These are phyloP conservation scores for Eriosoma lanigerum DNA, from an alignment of 1,140 invertebrate species.

Conservation along the genomic window DNA sequence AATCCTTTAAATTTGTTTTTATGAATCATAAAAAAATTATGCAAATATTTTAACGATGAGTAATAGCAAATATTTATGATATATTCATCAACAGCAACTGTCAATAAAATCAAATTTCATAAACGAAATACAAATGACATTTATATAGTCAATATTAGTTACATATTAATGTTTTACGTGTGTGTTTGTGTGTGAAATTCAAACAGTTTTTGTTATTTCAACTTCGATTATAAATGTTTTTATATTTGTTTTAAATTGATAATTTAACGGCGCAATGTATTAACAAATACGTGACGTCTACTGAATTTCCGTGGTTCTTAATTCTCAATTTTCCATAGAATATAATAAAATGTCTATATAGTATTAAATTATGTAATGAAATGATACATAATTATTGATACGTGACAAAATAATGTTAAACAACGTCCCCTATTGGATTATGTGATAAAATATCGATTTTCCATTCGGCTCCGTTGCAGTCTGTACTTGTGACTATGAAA, in stretches of 20 bases:
- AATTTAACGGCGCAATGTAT: background rate
- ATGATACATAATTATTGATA: background rate
- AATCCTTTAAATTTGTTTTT: background rate
- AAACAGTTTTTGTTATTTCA: background rate
- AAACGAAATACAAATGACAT: background rate
- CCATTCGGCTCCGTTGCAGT: no score
- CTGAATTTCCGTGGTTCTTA: no score
- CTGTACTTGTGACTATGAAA: background rate
- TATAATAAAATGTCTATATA: no score
- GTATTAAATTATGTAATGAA: background rate
- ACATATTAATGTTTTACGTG: background rate
- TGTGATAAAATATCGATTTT: no score
- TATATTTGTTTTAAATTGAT: background rate
- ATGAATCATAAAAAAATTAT: background rate
- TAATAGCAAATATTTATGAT: constrained; percentile 29
- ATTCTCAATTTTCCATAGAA: no score
- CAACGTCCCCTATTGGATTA: no score
- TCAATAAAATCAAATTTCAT: constrained; percentile 27
- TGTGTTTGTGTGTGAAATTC: background rate
- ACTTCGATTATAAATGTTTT: background rate
- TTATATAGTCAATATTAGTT: background rate
- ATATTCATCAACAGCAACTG: background rate
- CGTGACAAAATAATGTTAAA: background rate
- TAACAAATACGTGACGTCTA: background rate
- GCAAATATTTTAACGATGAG: constrained; percentile 26